Conservation (phyloP, 2,113 vertebrate species). For the Scomber scombrus region DNA sequence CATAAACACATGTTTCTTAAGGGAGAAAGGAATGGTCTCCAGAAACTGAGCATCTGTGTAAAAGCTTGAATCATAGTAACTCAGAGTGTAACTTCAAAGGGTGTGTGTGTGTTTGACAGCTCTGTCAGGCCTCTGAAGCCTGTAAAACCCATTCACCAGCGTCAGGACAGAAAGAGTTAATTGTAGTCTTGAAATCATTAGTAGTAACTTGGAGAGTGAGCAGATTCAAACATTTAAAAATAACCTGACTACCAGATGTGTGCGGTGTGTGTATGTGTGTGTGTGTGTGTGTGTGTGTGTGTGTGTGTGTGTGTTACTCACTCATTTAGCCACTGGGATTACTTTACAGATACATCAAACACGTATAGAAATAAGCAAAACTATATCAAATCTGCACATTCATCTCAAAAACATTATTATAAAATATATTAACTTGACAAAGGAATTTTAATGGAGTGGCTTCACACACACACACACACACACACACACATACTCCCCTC, state of each 20-base stretch:
- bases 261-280: background rate
- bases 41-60: constrained; percentile 59
- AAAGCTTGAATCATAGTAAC: constrained; percentile 53
- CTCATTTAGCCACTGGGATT: constrained; percentile 29
- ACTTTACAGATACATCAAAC: constrained; percentile 44
- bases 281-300: constrained; percentile 40
- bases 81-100: constrained; percentile 58
- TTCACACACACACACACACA: constrained; percentile 10
- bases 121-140: constrained; percentile 44
- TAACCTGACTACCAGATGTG: constrained; percentile 75
- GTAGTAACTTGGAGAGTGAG: constrained; percentile 40
- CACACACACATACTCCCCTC: background rate
- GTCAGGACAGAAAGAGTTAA: constrained; percentile 63
- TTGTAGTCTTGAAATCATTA: constrained; percentile 78
- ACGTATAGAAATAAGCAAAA: background rate
- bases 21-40: constrained; percentile 30
- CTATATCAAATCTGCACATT: background rate
- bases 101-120: constrained; percentile 32
- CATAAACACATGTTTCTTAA: constrained; percentile 31
- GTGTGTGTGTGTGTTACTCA: constrained; percentile 25
- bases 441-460: constrained; percentile 10
- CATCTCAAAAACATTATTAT: background rate
- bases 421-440: background rate
- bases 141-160: constrained; percentile 60
- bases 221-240: constrained; percentile 69